Evolutionary conservation across 1,140 invertebrate species (phyloP), one percentile per base, ranked within the genome.

Genomic region (Trachymyrmex septentrionalis): DNA sequence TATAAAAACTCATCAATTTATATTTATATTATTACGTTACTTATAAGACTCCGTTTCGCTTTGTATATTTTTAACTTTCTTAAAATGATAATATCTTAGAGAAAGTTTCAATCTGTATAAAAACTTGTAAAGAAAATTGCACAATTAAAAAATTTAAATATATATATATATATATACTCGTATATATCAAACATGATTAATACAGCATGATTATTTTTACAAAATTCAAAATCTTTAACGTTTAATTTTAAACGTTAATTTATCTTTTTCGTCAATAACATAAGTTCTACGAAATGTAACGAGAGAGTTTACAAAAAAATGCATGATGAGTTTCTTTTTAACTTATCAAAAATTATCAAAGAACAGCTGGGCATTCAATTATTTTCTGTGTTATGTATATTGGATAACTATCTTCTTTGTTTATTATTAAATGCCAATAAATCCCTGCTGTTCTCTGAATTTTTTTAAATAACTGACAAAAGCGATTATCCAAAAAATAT

Each of bases 111-210:
- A 59, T 34, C 34, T 76, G 12, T 44, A 76, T 30, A 44, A 24
- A 76, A 76, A 48, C 9, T 48, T 59, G 21, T 44, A 76, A 21
- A 61, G 3, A 34, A 59, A 1, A 24, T 19, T 34, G 21, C 7
- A 48, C 14, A 57, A 55, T 57, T 57, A 59, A 50, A 50, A 50
- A 50, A 59, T 63, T 77, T 61, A 24, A 76, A 44, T 61, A 59
- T 21, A 59, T 34, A 38, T 7, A 4, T 38, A n/a, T n/a, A n/a
- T n/a, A n/a, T n/a, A n/a, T n/a, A n/a, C n/a, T n/a, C n/a, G n/a
- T 21, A 59, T 30, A 59, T 7, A 4, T 38, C 14, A 55, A 73
- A 73, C 14, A 44, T 10, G 38, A 44, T 27, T 6, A 50, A 4
- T 44, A 44, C 10, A 44, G 9, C 53, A 53, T 38, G 7, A 76